phyloP scores from a whole-genome alignment of 2,888 invertebrate genomes.

The Adelphocoris suturalis region DNA sequence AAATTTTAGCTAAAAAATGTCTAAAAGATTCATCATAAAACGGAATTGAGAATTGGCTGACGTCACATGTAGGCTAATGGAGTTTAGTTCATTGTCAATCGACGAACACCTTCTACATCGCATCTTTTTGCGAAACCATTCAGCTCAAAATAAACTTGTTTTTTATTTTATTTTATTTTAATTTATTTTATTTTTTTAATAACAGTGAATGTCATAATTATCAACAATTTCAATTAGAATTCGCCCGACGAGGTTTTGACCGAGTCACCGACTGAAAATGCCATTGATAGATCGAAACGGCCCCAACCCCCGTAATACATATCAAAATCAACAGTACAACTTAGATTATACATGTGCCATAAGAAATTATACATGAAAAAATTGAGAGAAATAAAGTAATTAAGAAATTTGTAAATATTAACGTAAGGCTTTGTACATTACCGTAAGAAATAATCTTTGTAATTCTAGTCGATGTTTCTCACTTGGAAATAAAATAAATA shows the following conservation, averaged over 20 bases:
- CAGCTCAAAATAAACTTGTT: too few species aligned
- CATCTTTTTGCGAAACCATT: too few species aligned
- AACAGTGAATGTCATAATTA: too few species aligned
- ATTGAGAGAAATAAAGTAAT: slow-evolving; percentile 22
- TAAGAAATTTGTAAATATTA: slow-evolving; percentile 41
- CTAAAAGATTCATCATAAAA: too few species aligned
- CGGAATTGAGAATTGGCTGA: too few species aligned
- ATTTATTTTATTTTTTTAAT: too few species aligned
- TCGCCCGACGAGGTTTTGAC: background rate
- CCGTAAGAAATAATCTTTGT: slow-evolving; percentile 43
- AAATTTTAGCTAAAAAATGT: too few species aligned
- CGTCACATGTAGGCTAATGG: too few species aligned
- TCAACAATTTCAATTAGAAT: background rate
- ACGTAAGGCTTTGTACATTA: slow-evolving; percentile 50
- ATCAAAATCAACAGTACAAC: slow-evolving; percentile 60
- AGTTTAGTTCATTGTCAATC: too few species aligned
- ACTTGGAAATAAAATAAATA: background rate
- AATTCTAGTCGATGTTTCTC: slow-evolving; percentile 62
- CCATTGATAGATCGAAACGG: background rate
- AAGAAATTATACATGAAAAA: slow-evolving; percentile 35
- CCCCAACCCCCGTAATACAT: slow-evolving; percentile 45
- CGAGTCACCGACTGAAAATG: background rate
- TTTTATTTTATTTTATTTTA: too few species aligned
- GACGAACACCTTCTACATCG: too few species aligned
- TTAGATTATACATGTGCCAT: slow-evolving; percentile 65